Evolutionary conservation across 2,797 vertebrate genomes (phyloP), one percentile per base, ranked within the genome.

Genomic region (Molossus molossus): DNA sequence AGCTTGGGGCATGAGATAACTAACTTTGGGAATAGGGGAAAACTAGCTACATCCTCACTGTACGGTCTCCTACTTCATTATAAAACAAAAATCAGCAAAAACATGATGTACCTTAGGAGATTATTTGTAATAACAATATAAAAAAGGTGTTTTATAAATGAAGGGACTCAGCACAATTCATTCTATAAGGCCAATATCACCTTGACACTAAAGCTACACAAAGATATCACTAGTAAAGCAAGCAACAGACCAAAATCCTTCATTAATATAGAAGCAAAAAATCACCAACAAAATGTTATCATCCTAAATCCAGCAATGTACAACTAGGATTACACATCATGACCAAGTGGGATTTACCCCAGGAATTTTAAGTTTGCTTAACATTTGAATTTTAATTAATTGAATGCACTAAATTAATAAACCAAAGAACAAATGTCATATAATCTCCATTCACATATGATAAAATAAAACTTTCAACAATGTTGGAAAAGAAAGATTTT

Each of bases 1-100:
- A 53, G 18, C 73, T 58, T 62, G 87, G 55, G 21, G 64, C 18
- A 64, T 45, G 25, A 65, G n/a, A 75, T 45, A 80, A 27, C 37
- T 67, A 85, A 70, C 48, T 92, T 55, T 81, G 82, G 40, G 25
- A 84, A 72, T 20, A 91, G 92, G 45, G 50, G 13, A 69, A 67
- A 90, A 79, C 64, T 50, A 94, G 7, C 55, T 57, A 70, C 9
- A 64, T 85, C 48, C 20, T 94, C 12, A 69, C 23, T 76, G 15
- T 13, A 73, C 29, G 69, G n/a, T 87, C 84, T 84, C 40, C 27
- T 64, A 90, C 8, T 90, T 83, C 33, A 57, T 83, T 29, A 57
- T 29, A 45, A 81, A 69, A 88, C 67, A 77, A 58, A 37, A 48
- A 29, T 27, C 11, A 90, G 25, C 12, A 70, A 27, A 58, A 45